Percentiles rank a stretch among this genome's conserved stretches.
Conservation (phyloP, 2,797 vertebrate genomes). For the Anniella stebbinsi region DNA sequence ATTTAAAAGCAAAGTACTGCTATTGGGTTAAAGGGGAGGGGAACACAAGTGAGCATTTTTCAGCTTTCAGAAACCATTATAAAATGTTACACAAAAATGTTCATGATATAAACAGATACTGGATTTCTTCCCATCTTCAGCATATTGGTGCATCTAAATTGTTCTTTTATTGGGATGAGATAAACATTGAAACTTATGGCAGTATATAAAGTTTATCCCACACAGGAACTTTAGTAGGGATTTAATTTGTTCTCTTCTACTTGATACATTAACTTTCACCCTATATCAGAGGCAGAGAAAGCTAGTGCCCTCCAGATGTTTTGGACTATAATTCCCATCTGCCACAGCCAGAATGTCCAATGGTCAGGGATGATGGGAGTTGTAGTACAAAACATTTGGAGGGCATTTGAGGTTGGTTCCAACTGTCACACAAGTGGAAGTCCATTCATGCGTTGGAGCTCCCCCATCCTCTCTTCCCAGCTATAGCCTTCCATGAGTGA, state of each 20-base stretch:
- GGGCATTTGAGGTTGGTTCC: no score
- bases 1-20: constrained; percentile 79
- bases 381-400: no score
- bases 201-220: constrained; percentile 43
- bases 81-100: constrained; percentile 64
- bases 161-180: constrained; percentile 65
- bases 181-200: constrained; percentile 52
- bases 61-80: constrained; percentile 70
- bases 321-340: no score
- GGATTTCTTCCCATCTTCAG: constrained; percentile 51
- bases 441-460: no score
- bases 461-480: no score
- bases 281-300: not conserved
- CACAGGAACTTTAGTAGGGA: constrained; percentile 59
- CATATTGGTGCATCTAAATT: constrained; percentile 66
- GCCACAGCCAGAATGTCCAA: no score
- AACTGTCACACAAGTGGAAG: no score
- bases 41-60: constrained; percentile 66
- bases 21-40: constrained; percentile 66
- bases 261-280: not conserved
- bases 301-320: no score
- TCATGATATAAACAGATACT: constrained; percentile 68
- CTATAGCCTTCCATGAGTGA: no score
- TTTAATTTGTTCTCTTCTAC: constrained; percentile 59
- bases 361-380: no score